Conservation (phyloP, 2,888 invertebrate species). For the Scaptomyza flava region DNA sequence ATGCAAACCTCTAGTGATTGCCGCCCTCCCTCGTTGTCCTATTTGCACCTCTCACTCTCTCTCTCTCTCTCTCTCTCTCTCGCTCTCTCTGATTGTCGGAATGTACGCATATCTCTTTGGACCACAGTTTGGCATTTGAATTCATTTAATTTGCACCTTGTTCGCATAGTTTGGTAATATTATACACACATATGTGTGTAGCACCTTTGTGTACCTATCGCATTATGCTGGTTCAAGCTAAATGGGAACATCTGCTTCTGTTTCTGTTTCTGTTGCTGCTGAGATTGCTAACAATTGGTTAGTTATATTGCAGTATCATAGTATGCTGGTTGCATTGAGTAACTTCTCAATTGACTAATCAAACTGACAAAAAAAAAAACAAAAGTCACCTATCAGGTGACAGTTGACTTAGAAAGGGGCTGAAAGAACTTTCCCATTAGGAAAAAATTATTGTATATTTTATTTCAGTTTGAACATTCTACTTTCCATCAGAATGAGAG, state of each 20-base stretch:
- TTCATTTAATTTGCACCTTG: slow-evolving; percentile 80
- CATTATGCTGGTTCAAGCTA: slow-evolving; percentile 45
- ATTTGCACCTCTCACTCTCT: slow-evolving; percentile 5
- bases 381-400: not conserved
- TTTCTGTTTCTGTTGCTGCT: not conserved
- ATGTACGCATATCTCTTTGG: slow-evolving; percentile 10
- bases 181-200: slow-evolving; percentile 27
- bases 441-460: too few relatives aligned
- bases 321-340: slow-evolving; percentile 36
- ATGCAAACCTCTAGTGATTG: slow-evolving; percentile 48
- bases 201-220: slow-evolving; percentile 13
- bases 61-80: slow-evolving; percentile 4
- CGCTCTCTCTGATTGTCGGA: slow-evolving; percentile 4
- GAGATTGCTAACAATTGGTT: not conserved
- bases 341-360: not conserved
- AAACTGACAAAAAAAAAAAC: not conserved
- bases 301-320: not conserved
- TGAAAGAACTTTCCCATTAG: not conserved
- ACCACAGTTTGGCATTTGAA: slow-evolving; percentile 68
- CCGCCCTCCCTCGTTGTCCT: slow-evolving; percentile 19
- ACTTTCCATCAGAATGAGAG: too few relatives aligned
- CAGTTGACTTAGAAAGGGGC: not conserved
- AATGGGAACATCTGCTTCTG: slow-evolving; percentile 36
- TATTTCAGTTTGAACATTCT: too few relatives aligned
- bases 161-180: slow-evolving; percentile 64